Percentiles rank a stretch among this genome's conserved stretches.
These are phyloP conservation scores for Tiliqua scincoides DNA, from an alignment of 2,113 vertebrate species.

Conservation along the genomic window DNA sequence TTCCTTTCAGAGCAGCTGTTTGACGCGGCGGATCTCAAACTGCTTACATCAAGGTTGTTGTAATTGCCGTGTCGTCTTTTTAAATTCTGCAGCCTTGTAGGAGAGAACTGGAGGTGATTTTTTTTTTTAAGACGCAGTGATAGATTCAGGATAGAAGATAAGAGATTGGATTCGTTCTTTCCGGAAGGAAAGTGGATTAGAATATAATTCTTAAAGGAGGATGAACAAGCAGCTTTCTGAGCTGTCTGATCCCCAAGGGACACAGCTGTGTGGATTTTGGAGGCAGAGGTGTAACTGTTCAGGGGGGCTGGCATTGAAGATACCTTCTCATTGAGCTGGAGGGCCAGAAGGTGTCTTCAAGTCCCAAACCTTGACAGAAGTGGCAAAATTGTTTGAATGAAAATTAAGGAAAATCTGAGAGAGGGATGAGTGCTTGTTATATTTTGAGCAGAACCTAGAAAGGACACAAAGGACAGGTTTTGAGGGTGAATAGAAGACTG, in stretches of 20 bases:
- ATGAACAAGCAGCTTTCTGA: background rate
- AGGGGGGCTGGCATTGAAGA: background rate
- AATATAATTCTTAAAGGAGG: constrained; percentile 4
- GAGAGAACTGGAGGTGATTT: background rate
- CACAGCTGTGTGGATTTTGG: background rate
- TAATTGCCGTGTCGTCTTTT: background rate
- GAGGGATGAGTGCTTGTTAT: background rate
- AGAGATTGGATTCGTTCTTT: constrained; percentile 8
- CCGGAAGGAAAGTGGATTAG: constrained; percentile 17
- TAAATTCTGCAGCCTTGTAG: background rate
- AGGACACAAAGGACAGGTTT: background rate
- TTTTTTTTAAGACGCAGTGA: background rate
- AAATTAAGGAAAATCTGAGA: background rate
- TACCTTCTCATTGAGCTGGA: background rate
- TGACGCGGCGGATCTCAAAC: background rate
- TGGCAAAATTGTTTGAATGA: background rate
- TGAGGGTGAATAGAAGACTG: background rate
- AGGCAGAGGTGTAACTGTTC: background rate
- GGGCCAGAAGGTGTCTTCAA: too few relatives aligned
- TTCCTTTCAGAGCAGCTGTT: background rate
- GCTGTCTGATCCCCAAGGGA: background rate
- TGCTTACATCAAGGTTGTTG: background rate
- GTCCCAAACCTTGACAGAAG: background rate
- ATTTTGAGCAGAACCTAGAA: background rate
- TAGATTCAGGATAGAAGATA: background rate